phyloP scores from a whole-genome alignment of 2,113 vertebrate species.

The Prunella himalayana region DNA sequence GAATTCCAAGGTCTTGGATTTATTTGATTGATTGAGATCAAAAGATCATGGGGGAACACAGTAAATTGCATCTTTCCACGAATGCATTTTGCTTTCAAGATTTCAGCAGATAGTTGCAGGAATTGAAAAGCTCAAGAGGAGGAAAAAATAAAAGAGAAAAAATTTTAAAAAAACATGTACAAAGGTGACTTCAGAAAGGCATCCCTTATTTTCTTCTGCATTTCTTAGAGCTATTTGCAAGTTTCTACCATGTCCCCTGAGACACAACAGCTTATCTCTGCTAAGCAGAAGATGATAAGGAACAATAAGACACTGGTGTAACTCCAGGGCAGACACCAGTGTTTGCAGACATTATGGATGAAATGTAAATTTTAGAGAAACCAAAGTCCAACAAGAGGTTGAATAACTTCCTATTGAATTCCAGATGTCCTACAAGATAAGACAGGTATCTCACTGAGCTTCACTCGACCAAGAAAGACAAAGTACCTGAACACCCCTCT shows the following conservation, averaged over 20 bases:
- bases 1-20: slow-evolving; percentile 20
- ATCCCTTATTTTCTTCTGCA: background rate
- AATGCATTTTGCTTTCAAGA: background rate
- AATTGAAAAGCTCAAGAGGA: background rate
- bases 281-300: background rate
- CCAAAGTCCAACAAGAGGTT: background rate
- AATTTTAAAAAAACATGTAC: background rate
- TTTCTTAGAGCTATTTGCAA: background rate
- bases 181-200: slow-evolving; percentile 31
- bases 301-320: background rate
- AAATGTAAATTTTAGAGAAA: background rate
- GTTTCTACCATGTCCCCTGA: background rate
- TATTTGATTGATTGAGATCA: slow-evolving; percentile 44
- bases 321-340: background rate
- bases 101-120: background rate
- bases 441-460: background rate
- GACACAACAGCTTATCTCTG: slow-evolving; percentile 37
- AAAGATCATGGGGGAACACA: background rate
- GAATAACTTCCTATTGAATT: background rate
- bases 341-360: background rate
- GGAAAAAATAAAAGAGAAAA: background rate
- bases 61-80: background rate
- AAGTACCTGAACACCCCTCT: background rate
- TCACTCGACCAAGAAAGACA: background rate
- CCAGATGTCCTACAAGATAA: background rate